Base-by-base conservation (phyloP, 2,888 invertebrate genomes). In the Eristalinus aeneus region DNA sequence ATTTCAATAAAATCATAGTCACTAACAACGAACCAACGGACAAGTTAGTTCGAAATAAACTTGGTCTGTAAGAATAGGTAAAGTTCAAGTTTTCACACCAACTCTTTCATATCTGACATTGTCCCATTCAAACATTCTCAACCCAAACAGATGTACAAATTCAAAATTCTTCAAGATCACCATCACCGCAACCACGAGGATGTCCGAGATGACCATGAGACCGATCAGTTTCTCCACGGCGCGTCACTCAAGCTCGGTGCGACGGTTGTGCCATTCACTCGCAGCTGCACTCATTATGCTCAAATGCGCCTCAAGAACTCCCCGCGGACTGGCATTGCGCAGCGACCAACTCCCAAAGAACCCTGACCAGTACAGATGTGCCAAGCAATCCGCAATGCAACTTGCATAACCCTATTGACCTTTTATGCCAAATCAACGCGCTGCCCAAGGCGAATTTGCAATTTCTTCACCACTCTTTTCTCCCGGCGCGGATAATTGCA, bases 351-450 rank as follows among this genome's bases (percentile, higher is more conserved):
- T 46, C 46, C 16, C 46, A 46, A 46, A 46, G 46, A 46, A 46
- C 46, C 46, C 46, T 16, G 39, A 3, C 39, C 39, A 46, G 23
- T 46, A 23, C 31, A 32, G 12, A 54, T 34, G 60, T 46, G 20
- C 54, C 53, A 32, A 16, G 5, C 12, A 34, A 34, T 32, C n/a
- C 9, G 27, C n/a, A n/a, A 32, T 8, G 20, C 16, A 58, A 78
- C 71, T 78, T 71, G 65, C 71, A 32, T 72, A 65, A 72, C 64
- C 78, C 65, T 72, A 60, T 65, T 72, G 64, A 65, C 78, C 78
- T 72, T 72, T 78, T 78, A 71, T 31, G 77, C 22, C 23, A 53
- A 27, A 16, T 60, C 20, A 16, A n/a, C 12, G 4, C 75, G n/a
- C 20, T 46, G 12, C 32, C 31, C 39, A 39, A 71, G 64, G 60